Evolutionary conservation across 2,888 invertebrate species (phyloP), one percentile per base, ranked within the genome.

Genomic region (Coelopa pilipes): DNA sequence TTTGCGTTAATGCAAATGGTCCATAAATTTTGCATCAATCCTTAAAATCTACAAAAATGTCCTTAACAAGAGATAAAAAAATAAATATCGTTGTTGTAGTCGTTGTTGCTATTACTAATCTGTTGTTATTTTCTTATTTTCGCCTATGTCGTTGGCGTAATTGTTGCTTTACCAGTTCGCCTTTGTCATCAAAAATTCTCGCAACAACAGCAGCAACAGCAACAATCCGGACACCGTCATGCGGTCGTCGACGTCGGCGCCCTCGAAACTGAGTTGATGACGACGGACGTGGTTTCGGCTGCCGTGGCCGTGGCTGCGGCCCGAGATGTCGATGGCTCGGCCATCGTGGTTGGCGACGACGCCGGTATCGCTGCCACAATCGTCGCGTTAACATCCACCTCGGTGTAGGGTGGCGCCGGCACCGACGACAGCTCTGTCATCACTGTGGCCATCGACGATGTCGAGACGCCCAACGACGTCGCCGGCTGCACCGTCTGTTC

Each of bases 401-500:
- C 67, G 45, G 67, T 50, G 11, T 60, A 65, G 12, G 74, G 59
- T n/a, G 74, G 53, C 11, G 53, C 65, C 19, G 59, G 59, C 19
- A 57, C 47, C n/a, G 47, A 46, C 59, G 17, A 60, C 45, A 67
- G 7, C 15, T 70, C 47, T 13, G 70, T 70, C 12, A 73, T 75
- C 0, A 76, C 76, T 15, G 75, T 75, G 12, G 72, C 73, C 50
- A 76, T 62, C 11, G 76, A 59, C 7, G 76, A 57, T 19, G 70
- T 75, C 17, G 74, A 72, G 4, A 47, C 70, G 49, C 67, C 67
- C 24, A 50, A 21, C n/a, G 74, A 21, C 1, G 76, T 53, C 19
- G 72, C 70, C 12, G 77, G 75, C 67, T 17, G 69, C 12, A 77
- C 60, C 49, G 80, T 0, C 34, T 47, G 50, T 19, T 21, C 77